Conservation (phyloP, 2,888 invertebrate genomes). For the Gasteruption jaculator region DNA sequence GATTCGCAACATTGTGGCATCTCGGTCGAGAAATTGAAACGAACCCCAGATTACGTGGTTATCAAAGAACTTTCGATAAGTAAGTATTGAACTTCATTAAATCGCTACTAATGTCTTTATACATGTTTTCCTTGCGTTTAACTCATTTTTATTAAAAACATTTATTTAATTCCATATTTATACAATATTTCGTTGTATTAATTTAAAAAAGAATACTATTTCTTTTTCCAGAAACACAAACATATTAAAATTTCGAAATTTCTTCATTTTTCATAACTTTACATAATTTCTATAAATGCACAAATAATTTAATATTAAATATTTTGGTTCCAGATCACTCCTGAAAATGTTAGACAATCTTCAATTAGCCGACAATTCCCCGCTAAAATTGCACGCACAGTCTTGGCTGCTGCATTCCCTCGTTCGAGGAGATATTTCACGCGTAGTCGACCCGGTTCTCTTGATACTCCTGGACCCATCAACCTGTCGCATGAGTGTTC, state of each 20-base stretch:
- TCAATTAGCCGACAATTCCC: constrained; percentile 57
- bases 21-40: constrained; percentile 66
- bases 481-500: constrained; percentile 77
- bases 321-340: constrained; percentile 59
- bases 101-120: not conserved
- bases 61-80: constrained; percentile 61
- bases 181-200: constrained; percentile 1
- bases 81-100: constrained; percentile 37
- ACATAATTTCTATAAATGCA: constrained; percentile 8
- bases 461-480: constrained; percentile 72
- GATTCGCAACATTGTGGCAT: constrained; percentile 72
- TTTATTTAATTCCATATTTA: no score
- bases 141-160: no score
- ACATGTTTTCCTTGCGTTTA: constrained; percentile 2
- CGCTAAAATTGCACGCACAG: constrained; percentile 63
- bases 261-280: not conserved
- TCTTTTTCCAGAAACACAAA: not conserved
- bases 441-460: constrained; percentile 74
- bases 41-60: constrained; percentile 52
- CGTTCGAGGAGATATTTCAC: constrained; percentile 70
- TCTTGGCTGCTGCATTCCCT: constrained; percentile 74
- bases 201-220: constrained; percentile 2
- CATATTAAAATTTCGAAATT: not conserved
- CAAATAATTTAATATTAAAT: constrained; percentile 10
- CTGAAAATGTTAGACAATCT: constrained; percentile 70